Percentiles rank a stretch among this genome's conserved stretches.
Evolutionary conservation across 2,888 invertebrate genomes (phyloP).

Genomic region (Lasiommata megera): DNA sequence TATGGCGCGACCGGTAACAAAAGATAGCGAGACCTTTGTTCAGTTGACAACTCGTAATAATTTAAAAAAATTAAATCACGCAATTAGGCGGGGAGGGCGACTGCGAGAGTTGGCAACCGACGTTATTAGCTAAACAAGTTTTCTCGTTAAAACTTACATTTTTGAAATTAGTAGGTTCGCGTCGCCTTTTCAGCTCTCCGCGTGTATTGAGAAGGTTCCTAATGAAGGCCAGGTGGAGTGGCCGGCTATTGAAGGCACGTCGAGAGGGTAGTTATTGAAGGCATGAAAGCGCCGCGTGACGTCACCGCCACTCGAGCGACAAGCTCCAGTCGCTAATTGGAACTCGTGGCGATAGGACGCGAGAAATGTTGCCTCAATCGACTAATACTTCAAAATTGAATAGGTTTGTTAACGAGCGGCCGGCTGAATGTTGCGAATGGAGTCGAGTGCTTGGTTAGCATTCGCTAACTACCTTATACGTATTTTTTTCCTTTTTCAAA

Average conservation of each 20-base stretch:
- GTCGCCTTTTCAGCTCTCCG: slow-evolving; percentile 60
- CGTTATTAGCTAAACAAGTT: slow-evolving; percentile 73
- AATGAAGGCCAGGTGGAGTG: slow-evolving; percentile 79
- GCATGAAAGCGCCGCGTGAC: slow-evolving; percentile 76
- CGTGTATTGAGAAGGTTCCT: slow-evolving; percentile 68
- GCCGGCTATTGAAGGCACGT: slow-evolving; percentile 75
- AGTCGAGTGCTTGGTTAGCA: slow-evolving; percentile 56
- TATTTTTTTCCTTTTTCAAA: slow-evolving; percentile 42
- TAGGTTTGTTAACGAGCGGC: slow-evolving; percentile 77
- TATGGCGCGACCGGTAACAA: slow-evolving; percentile 74
- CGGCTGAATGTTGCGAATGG: slow-evolving; percentile 67
- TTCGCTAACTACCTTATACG: slow-evolving; percentile 49
- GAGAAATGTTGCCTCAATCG: slow-evolving; percentile 76
- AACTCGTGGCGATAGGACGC: slow-evolving; percentile 76
- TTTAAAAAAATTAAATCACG: slow-evolving; percentile 65
- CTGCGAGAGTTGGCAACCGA: slow-evolving; percentile 34
- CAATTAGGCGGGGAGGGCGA: slow-evolving; percentile 45
- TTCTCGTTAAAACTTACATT: slow-evolving; percentile 70
- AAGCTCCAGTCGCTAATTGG: slow-evolving; percentile 79
- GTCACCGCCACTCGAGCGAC: slow-evolving; percentile 75
- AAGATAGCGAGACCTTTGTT: slow-evolving; percentile 69
- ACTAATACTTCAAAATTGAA: slow-evolving; percentile 78
- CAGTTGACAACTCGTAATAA: slow-evolving; percentile 66
- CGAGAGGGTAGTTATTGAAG: slow-evolving; percentile 79
- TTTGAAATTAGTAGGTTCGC: slow-evolving; percentile 64